Base-by-base conservation (phyloP, 1,140 invertebrate species). In the Cyclargus thomasi region DNA sequence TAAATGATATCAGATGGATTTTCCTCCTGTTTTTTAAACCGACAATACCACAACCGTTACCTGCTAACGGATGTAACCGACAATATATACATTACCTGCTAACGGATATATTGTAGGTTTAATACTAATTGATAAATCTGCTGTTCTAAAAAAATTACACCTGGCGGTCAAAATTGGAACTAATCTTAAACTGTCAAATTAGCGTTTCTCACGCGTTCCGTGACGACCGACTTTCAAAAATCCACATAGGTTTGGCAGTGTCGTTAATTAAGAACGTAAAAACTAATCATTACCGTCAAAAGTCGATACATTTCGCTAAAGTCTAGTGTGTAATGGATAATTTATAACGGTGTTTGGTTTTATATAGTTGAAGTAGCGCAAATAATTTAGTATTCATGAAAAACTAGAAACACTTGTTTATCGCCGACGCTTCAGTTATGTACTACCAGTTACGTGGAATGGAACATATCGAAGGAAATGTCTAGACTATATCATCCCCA, bases 231-330 rank as follows among this genome's bases (percentile, higher is more conserved):
- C 8, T 29, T 29, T 29, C 29, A 29, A 29, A 29, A 29, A 4
- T 29, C 29, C 29, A 29, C 29, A 29, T 29, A 7, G 29, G 29
- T 29, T 1, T 29, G 29, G 8, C 4, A 29, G 29, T 29, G n/a
- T n/a, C 29, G 29, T 47, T 14, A 47, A 16, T 47, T 47, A 47
- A 16, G 4, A 14, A 47, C 39, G 39, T 47, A 16, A 47, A 47
- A 47, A 47, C 39, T 47, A 47, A 59, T 59, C 21, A 20, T 75
- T 79, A 82, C 80, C 80, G 73, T 72, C 63, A 74, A 69, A 66
- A 71, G 67, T 69, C 57, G 72, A 73, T 75, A 74, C 77, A 81
- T 81, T 67, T 72, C 72, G 77, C 55, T 53, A 23, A 59, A n/a
- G 68, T 64, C 62, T 65, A 47, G 71, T 69, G 68, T 70, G 35